These are phyloP conservation scores for Rynchops niger DNA, from an alignment of 2,113 vertebrate genomes.

Conservation along the genomic window DNA sequence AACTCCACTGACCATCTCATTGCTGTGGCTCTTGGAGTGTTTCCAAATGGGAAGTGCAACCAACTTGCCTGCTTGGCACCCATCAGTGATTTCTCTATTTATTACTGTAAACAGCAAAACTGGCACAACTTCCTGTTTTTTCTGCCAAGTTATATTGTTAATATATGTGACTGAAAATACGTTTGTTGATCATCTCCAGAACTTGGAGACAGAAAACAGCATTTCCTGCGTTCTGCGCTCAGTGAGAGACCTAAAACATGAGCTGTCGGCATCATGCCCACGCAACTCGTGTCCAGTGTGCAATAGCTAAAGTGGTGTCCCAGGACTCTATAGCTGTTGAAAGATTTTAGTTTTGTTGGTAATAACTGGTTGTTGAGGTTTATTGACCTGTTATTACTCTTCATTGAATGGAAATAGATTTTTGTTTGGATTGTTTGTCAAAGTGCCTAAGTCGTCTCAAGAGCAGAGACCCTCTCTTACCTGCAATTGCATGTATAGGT, in stretches of 20 bases:
- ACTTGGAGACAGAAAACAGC: neutral
- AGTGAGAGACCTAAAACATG: fast-evolving
- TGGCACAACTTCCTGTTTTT: neutral
- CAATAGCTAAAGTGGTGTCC: neutral
- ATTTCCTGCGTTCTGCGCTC: neutral
- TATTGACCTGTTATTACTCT: neutral
- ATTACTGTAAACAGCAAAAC: neutral
- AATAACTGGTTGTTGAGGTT: neutral
- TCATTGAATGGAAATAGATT: neutral
- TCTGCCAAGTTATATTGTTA: neutral
- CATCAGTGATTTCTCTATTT: neutral
- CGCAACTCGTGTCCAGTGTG: neutral
- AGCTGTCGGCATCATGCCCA: neutral
- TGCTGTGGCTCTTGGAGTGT: neutral
- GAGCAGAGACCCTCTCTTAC: neutral
- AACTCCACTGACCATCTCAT: fast-evolving
- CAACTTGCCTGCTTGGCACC: neutral
- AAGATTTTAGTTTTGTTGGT: neutral
- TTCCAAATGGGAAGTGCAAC: neutral
- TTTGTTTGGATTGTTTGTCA: neutral
- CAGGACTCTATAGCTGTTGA: neutral
- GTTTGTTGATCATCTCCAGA: neutral
- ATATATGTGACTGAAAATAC: neutral
- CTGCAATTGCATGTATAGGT: neutral
- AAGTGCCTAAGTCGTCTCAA: neutral